Conservation (phyloP, 2,888 invertebrate genomes). For the Ferdinandea cuprea region DNA sequence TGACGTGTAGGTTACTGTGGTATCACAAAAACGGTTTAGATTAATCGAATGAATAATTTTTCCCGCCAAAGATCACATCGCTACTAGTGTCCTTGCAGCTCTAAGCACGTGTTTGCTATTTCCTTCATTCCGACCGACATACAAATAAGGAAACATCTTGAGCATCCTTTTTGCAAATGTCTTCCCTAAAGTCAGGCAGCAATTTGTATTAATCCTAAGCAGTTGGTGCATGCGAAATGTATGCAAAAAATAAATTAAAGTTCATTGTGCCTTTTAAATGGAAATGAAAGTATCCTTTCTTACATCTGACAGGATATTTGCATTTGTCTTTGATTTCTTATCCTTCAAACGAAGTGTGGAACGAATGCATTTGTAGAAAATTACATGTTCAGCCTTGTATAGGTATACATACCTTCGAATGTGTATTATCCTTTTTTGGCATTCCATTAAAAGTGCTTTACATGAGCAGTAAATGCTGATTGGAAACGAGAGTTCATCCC, state of each 20-base stretch:
- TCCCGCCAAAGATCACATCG: constrained; percentile 17
- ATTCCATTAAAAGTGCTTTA: too few species aligned
- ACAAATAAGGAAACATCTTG: constrained; percentile 27
- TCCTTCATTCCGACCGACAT: not conserved
- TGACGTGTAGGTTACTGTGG: too few species aligned
- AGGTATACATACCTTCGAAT: not conserved
- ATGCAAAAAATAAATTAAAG: constrained; percentile 51
- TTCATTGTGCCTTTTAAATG: constrained; percentile 30
- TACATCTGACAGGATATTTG: constrained; percentile 64
- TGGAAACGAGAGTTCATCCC: too few species aligned
- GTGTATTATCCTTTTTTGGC: not conserved
- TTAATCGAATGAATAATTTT: not conserved
- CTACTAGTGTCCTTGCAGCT: not conserved
- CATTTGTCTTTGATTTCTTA: constrained; percentile 38
- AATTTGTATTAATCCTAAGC: constrained; percentile 51
- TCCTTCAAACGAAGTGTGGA: constrained; percentile 16
- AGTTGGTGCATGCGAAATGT: constrained; percentile 48
- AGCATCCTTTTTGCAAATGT: constrained; percentile 20
- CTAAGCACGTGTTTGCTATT: constrained; percentile 3
- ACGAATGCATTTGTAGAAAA: not conserved
- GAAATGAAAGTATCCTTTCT: constrained; percentile 43
- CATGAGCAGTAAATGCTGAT: too few species aligned
- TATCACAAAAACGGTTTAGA: too few species aligned
- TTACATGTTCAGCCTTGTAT: not conserved
- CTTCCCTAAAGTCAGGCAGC: not conserved